Evolutionary conservation across 2,113 vertebrate genomes (phyloP).

Genomic region (Typhlomys cinereus): DNA sequence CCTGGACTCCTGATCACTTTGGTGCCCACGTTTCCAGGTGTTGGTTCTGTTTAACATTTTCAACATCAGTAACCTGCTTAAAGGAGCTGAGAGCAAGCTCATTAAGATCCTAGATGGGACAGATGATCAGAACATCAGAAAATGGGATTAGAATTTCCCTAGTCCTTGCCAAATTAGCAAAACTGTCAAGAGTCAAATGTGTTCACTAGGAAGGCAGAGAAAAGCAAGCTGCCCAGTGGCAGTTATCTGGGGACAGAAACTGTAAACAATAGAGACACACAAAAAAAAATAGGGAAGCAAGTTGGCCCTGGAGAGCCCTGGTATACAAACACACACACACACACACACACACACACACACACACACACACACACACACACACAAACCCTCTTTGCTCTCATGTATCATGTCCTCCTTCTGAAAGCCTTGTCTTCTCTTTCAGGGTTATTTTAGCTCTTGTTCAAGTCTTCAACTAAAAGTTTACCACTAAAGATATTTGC

Average conservation of each 20-base stretch:
- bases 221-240: not conserved
- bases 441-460: not conserved
- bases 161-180: slow-evolving; percentile 63
- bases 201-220: slow-evolving; percentile 19
- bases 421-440: not conserved
- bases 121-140: slow-evolving; percentile 58
- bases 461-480: slow-evolving; percentile 1
- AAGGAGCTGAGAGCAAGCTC: slow-evolving; percentile 70
- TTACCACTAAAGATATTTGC: not conserved
- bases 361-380: slow-evolving; percentile 26
- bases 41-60: slow-evolving; percentile 70
- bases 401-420: not conserved
- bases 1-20: slow-evolving; percentile 46
- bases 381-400: not conserved
- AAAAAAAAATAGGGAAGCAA: not conserved
- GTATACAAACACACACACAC: no score
- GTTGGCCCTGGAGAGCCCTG: not conserved
- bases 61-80: slow-evolving; percentile 61
- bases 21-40: slow-evolving; percentile 56
- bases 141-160: slow-evolving; percentile 61
- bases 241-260: not conserved
- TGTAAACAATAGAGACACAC: not conserved
- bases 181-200: slow-evolving; percentile 60
- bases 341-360: slow-evolving; percentile 42
- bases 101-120: slow-evolving; percentile 68